Conservation (phyloP, 2,888 invertebrate genomes). For the Acronicta aceris region DNA sequence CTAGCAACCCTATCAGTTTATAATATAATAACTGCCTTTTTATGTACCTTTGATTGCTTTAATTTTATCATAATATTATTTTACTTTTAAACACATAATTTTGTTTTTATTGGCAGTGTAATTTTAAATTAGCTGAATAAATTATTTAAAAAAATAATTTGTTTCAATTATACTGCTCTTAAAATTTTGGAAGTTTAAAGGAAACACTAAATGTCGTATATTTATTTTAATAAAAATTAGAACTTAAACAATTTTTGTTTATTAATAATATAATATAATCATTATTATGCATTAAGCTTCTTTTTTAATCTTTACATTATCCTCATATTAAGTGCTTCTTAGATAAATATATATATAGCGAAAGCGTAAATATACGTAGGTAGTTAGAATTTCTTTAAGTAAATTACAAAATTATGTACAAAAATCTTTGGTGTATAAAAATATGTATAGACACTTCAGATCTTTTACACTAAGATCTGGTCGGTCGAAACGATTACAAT, state of each 20-base stretch:
- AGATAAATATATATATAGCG: constrained; percentile 71
- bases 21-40: constrained; percentile 3
- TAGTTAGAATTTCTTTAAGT: constrained; percentile 72
- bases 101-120: constrained; percentile 4
- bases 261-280: constrained; percentile 66
- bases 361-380: constrained; percentile 77
- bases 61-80: constrained; percentile 11
- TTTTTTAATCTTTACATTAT: constrained; percentile 75
- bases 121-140: constrained; percentile 24
- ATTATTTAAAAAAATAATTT: constrained; percentile 10
- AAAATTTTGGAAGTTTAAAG: constrained; percentile 54
- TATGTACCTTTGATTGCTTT: constrained; percentile 15
- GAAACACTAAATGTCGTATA: constrained; percentile 64
- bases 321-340: constrained; percentile 71
- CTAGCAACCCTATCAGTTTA: constrained; percentile 13
- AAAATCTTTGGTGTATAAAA: constrained; percentile 85
- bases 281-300: constrained; percentile 84
- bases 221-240: constrained; percentile 83
- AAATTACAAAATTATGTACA: constrained; percentile 83
- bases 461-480: constrained; percentile 83
- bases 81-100: background rate
- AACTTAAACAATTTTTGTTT: constrained; percentile 76
- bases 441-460: constrained; percentile 86
- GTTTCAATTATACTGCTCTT: constrained; percentile 11
- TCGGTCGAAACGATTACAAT: constrained; percentile 88